These are phyloP conservation scores for Ceyx erithaca DNA, from an alignment of 2,797 vertebrate genomes.

Conservation along the genomic window DNA sequence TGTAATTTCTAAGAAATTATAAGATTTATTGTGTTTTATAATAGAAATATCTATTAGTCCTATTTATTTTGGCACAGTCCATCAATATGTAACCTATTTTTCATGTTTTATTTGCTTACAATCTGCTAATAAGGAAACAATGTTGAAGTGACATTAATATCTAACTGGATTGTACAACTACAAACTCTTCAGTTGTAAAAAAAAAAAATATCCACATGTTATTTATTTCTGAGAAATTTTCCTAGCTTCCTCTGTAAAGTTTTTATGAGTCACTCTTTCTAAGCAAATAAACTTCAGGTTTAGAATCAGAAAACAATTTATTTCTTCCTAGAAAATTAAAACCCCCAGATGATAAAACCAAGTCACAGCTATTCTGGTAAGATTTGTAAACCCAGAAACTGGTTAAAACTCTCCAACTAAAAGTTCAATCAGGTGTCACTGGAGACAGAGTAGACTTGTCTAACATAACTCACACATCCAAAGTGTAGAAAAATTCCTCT, in stretches of 20 bases:
- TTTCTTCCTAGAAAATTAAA: background rate
- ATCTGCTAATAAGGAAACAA: background rate
- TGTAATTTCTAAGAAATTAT: background rate
- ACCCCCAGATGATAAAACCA: background rate
- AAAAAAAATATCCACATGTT: background rate
- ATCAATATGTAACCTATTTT: background rate
- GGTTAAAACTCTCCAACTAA: background rate
- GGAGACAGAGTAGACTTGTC: background rate
- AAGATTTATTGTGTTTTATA: background rate
- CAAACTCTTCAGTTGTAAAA: background rate
- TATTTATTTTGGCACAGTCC: background rate
- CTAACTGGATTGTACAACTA: background rate
- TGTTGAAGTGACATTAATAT: background rate
- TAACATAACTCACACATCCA: background rate
- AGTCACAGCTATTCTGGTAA: background rate
- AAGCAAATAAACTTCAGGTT: background rate
- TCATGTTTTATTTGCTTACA: background rate
- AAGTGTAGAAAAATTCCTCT: background rate
- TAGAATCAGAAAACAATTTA: background rate
- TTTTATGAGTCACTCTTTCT: background rate
- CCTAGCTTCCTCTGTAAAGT: background rate
- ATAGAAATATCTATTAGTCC: background rate
- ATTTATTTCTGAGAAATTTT: background rate
- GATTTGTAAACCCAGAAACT: background rate
- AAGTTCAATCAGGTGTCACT: background rate